Evolutionary conservation across 37 sponge, comb jelly and placozoan species (phyloP), one percentile per base, ranked within the genome.

Genomic region (Oscarella lobularis): DNA sequence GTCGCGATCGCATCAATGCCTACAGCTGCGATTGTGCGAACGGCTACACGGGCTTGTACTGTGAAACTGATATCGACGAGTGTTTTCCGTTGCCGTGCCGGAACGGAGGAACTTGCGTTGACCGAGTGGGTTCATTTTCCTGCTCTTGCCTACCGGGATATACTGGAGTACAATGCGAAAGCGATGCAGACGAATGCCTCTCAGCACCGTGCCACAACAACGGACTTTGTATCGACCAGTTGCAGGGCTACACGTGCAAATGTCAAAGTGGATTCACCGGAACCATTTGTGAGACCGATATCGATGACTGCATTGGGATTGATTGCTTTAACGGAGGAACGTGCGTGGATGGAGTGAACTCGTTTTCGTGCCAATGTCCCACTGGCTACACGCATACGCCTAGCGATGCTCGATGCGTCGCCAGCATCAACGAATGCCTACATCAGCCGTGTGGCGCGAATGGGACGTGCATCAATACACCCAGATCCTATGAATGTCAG

Each of bases 381-480:
- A 37, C 5, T 2, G 77, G 76, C 0, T 87, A 34, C 74, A 82
- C 74, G 3, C 81, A 83, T 33, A 2, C 33, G 6, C 3, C n/a
- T 30, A 83, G 88, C 77, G 81, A 80, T 0, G 36, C 14, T 9
- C 36, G n/a, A n/a, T n/a, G n/a, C n/a, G n/a, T n/a, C n/a, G n/a
- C n/a, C n/a, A n/a, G n/a, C n/a, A 3, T 35, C 3, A 32, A 65
- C 36, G 68, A 31, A 2, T 79, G 80, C 38, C 3, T 1, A 9
- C 29, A 48, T 1, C 1, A 40, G 0, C 83, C 76, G 3, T 87
- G 88, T 72, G 5, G 41, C n/a, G 83, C 77, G 73, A 78, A 76
- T 1, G 73, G 35, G 27, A 70, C 73, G 27, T 70, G 73, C 35
- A 35, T 20, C 29, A 70, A 35, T 31, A 20, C 20, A 27, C 14